Evolutionary conservation across 2,797 vertebrate species (phyloP), one percentile per base, ranked within the genome.

Genomic region (Rhabdomys pumilio): DNA sequence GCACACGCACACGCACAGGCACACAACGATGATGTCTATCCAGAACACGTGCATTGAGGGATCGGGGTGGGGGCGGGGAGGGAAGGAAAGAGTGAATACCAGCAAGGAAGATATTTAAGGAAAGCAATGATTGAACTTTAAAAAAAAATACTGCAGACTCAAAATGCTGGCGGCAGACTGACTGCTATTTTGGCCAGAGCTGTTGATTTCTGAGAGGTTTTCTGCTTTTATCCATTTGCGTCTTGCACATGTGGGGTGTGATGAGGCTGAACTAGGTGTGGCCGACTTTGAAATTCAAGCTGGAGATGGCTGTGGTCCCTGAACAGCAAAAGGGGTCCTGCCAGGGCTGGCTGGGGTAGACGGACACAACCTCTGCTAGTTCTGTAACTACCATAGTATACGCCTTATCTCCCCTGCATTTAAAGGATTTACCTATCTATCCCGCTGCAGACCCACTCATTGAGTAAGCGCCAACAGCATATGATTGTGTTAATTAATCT

Each of bases 401-500:
- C 98, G 99, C 99, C 98, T 99, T 98, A 99, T 99, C 99, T 99
- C 99, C 98, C 99, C 99, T 97, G 98, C 99, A 99, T 99, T 99
- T 99, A 99, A 99, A 99, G 99, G 99, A 99, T 99, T 99, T 99
- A 99, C 99, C 99, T 99, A 99, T 99, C 99, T 99, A 99, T 99
- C 99, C 99, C 98, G 98, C 99, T 99, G 99, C 99, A 99, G 99
- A 99, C 99, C 99, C 99, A 99, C 99, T 99, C 99, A 99, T 99
- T 99, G 99, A 99, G 99, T 99, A 98, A 97, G 98, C 99, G 99
- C 99, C 99, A 99, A 99, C 99, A 99, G 99, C 99, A 99, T 99
- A 99, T 99, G 99, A 99, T 99, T 99, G 99, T 99, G 99, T 99
- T 99, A 99, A 99, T 99, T 99, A 99, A 99, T 99, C 99, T 99